Base-by-base conservation (phyloP, 2,113 vertebrate genomes). In the Tupaia tana region DNA sequence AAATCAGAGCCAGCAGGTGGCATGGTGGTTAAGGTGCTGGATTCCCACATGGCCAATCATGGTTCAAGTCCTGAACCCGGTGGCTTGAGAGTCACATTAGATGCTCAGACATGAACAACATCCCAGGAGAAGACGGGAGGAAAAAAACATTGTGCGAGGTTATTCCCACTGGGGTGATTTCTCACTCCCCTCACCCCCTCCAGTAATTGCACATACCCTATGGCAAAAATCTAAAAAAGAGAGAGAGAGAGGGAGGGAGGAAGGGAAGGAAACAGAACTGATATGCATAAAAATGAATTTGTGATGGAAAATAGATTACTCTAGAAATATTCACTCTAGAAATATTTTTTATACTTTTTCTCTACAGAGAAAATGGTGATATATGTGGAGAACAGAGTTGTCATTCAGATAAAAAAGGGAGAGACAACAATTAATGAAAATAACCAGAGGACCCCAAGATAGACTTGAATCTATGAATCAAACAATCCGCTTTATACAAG, bases 331-430 rank as follows among this genome's bases (percentile, higher is more conserved):
- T 77, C 4, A 3, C 29, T 87, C 43, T 59, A 93, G 7, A 90
- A 93, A 70, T 84, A 61, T 79, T 27, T 93, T 70, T 74, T 70
- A n/a, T 77, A 91, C 22, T 93, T 95, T 74, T 87, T 6, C n/a
- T 81, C 63, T n/a, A 54, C 6, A 63, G 34, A 77, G 43, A 66
- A 84, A 85, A 93, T 18, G 19, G 31, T 70, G 34, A 43, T 18
- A 15, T 29, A 9, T 66, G 0, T 92, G 27, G 31, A 69, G 14
- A 86, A 63, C 25, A 96, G 19, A 75, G 22, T 22, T 13, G 20
- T 74, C 58, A 73, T 61, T 22, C 31, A 77, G 52, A 79, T 86
- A 52, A 61, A 43, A 54, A 88, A 80, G 71, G 16, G 11, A 86
- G 1, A 78, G 67, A 11, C 14, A 89, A 61, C 3, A 74, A 87